These are phyloP conservation scores for Tipula lateralis DNA, from an alignment of 2,888 invertebrate genomes.

Conservation along the genomic window DNA sequence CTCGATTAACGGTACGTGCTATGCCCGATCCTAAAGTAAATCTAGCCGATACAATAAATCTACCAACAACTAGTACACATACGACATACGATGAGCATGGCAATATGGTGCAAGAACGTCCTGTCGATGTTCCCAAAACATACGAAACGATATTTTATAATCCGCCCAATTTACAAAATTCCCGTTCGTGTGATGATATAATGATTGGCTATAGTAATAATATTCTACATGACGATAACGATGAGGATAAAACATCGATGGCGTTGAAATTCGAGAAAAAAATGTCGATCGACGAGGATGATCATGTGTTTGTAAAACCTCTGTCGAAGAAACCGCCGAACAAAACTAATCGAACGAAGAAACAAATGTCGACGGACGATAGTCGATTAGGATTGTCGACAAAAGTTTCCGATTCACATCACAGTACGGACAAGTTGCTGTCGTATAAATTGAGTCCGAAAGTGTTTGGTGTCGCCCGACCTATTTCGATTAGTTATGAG, in stretches of 20 bases:
- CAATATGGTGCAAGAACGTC: constrained; percentile 40
- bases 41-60: constrained; percentile 34
- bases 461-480: constrained; percentile 54
- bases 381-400: constrained; percentile 25
- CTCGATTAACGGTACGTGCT: constrained; percentile 59
- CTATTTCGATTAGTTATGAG: constrained; percentile 44
- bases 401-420: constrained; percentile 31
- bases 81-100: constrained; percentile 30
- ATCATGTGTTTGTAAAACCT: constrained; percentile 44
- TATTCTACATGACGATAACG: background rate
- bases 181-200: constrained; percentile 56
- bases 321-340: constrained; percentile 34
- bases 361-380: constrained; percentile 31
- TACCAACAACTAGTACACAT: background rate
- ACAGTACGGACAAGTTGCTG: constrained; percentile 40
- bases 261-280: constrained; percentile 35
- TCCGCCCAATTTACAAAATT: constrained; percentile 45
- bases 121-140: constrained; percentile 44
- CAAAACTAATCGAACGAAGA: constrained; percentile 34
- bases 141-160: constrained; percentile 50
- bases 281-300: constrained; percentile 38
- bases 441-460: constrained; percentile 61
- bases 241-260: background rate
- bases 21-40: constrained; percentile 56
- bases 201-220: constrained; percentile 38